Base-by-base conservation (phyloP, 1,140 invertebrate species). In the Protaetia brevitarsis region DNA sequence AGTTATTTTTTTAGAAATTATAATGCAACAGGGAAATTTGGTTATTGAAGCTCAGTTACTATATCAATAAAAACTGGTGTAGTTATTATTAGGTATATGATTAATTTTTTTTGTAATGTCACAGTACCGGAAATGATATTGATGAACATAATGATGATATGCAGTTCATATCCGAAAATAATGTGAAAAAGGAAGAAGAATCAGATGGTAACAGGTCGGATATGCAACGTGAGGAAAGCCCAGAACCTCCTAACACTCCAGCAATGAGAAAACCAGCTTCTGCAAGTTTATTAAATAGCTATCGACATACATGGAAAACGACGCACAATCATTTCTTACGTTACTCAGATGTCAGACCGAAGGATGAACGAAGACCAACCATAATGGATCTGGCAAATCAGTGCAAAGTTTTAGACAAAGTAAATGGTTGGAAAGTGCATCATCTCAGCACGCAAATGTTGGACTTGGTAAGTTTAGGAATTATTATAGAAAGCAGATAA, bases 381-480 rank as follows among this genome's bases (percentile, higher is more conserved):
- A 88, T 96, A 2, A 89, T 89, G 74, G 95, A 97, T 81, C 81
- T 97, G 69, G 92, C 94, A 1, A 92, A 91, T 79, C 94, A 97
- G 76, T 89, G 89, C 71, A 87, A 93, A 74, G 90, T 96, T 23
- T 79, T 92, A 66, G 89, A 94, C 71, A 95, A 92, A 80, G 85
- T 94, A n/a, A 92, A 93, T 76, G 95, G 95, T 8, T 98, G 95
- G 95, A 97, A 97, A 82, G 84, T 97, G 27, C 89, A 94, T 82
- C 93, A 97, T 81, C 83, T 97, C 58, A 91, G 88, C 11, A 88
- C 93, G 26, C 94, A 97, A 83, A 91, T 97, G 87, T 93, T 97
- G 74, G 92, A 96, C 79, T 79, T 97, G 80, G 94, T 95, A 78
- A 80, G 80, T 28, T 26, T 1, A 30, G 3, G 19, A 19, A 30